Evolutionary conservation across 53 echinoderm and acorn worm genomes (phyloP), one percentile per base, ranked within the genome.

Genomic region (Zoroaster sp.): DNA sequence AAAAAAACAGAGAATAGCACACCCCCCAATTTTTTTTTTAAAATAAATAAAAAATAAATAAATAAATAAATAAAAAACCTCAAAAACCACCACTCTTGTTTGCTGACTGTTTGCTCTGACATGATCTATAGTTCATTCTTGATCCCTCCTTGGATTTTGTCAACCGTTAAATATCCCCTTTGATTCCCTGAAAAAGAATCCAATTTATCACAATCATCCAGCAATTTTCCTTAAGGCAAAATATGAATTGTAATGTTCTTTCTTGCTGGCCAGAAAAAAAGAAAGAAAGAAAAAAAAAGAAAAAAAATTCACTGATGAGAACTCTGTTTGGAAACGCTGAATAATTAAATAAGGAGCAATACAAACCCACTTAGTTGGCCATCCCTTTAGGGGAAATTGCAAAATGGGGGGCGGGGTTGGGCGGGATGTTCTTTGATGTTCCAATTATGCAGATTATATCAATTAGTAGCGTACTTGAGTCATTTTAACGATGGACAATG

Each of bases 291-390:
- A 63, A 23, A 5, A 63, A 63, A 4, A 63, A 5, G 18, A 73
- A 8, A 71, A 71, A 73, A 73, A 73, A 21, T 9, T 41, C 7
- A 10, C 4, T 20, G 42, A 23, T 17, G 17, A 71, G 7, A 42
- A 73, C 14, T 79, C 63, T 39, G 17, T 7, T 37, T 11, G 36
- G 78, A 42, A 59, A 38, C 25, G 35, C 4, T 30, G 38, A 35
- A 5, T 79, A 79, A 79, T 79, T 79, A 39, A 79, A 79, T 79
- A 79, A 79, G 79, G 55, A 37, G 40, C 37, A 63, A 63, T 39
- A 79, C 79, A 79, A 70, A 47, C 85, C 66, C 85, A 85, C 85
- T 85, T 71, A 71, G 85, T 47, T 25, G 18, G 28, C 4, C 45
- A 18, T 47, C 43, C 70, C 85, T 85, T 28, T 23, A 69, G 70